These are phyloP conservation scores for Dasyurus viverrinus DNA, from an alignment of 2,113 vertebrate species.

Conservation along the genomic window DNA sequence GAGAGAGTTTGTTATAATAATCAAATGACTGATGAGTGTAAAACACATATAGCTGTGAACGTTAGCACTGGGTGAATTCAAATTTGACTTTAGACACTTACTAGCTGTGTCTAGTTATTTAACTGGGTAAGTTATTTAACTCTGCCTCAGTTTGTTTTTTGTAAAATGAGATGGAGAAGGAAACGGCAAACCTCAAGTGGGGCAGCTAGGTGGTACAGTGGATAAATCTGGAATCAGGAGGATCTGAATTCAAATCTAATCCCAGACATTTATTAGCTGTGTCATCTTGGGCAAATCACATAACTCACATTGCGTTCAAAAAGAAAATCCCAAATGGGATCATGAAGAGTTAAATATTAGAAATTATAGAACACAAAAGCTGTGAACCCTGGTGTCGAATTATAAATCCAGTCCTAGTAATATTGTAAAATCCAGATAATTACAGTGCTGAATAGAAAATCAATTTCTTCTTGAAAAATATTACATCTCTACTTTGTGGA, in stretches of 20 bases:
- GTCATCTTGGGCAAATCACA: not conserved
- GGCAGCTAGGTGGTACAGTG: too few relatives aligned
- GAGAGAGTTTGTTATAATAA: not conserved
- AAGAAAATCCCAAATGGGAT: too few relatives aligned
- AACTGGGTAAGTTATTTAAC: too few relatives aligned
- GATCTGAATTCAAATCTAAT: too few relatives aligned
- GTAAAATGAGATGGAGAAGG: too few relatives aligned
- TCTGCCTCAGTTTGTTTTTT: too few relatives aligned
- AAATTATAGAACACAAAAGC: not conserved
- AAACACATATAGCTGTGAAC: not conserved
- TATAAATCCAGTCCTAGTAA: not conserved
- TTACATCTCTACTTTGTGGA: conserved; percentile 25
- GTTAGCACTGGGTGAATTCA: too few relatives aligned
- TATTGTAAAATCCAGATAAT: conserved; percentile 1
- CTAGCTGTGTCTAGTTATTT: too few relatives aligned
- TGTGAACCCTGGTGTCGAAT: conserved; percentile 38
- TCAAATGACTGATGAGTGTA: not conserved
- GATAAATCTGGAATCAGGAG: too few relatives aligned
- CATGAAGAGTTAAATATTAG: not conserved
- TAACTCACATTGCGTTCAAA: not conserved
- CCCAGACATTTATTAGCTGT: too few relatives aligned
- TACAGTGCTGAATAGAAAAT: conserved; percentile 38
- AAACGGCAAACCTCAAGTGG: too few relatives aligned
- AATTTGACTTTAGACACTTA: too few relatives aligned
- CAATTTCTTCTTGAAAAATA: conserved; percentile 54